Base-by-base conservation (phyloP, 2,797 vertebrate species). In the Leptatherina wallacei region DNA sequence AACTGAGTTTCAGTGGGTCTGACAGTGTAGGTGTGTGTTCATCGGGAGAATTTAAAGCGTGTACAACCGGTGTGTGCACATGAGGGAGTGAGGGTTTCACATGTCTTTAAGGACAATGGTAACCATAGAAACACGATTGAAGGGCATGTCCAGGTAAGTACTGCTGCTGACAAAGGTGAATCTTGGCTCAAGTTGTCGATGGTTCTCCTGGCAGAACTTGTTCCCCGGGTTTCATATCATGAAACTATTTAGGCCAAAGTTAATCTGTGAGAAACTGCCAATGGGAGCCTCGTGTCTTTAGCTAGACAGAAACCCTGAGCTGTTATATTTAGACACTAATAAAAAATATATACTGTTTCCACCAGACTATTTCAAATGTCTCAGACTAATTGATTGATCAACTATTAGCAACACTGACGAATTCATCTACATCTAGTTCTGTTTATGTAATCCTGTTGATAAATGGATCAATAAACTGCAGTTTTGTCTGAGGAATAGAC, bases 91-190 rank as follows among this genome's bases (percentile, higher is more conserved):
- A 59, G 58, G 54, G 84, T 91, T 89, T 92, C 61, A 61, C 65
- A 73, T 85, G 81, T 90, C 75, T 86, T 65, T 60, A 82, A 69
- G 68, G 63, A 93, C 84, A 94, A 90, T 84, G 60, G 93, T 92
- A 84, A 76, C 93, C 81, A 88, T 89, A 86, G 90, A 81, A 91
- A 94, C 83, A 6, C 9, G 47, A 35, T 78, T 68, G 71, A 66
- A 83, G 56, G 71, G 78, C 86, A 80, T 38, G 80, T 77, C 64
- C 61, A 36, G n/a, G 64, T 70, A n/a, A 75, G 81, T 49, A 16
- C 8, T 2, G 60, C 65, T 85, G 82, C 89, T 89, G 82, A 91
- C 87, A 89, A 90, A 82, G 76, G 61, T 86, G 58, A 64, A 75
- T 79, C 71, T 89, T 42, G 58, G 81, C 69, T 73, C 1, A 27